phyloP scores from a whole-genome alignment of 2,113 vertebrate genomes.

The Azemiops feae region DNA sequence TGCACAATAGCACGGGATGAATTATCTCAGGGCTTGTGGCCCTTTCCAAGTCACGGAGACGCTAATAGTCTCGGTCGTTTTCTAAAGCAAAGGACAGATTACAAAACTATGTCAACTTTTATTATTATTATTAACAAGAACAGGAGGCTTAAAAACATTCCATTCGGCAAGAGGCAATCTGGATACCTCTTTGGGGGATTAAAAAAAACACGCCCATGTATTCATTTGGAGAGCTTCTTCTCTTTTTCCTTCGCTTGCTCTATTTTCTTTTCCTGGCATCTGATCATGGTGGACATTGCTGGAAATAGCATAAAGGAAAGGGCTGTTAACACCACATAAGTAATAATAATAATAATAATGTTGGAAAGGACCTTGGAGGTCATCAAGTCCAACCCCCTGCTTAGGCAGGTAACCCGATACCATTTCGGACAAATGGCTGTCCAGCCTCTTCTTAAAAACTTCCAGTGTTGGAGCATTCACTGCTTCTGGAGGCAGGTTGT shows the following conservation, averaged over 20 bases:
- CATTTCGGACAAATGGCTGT: too few species aligned
- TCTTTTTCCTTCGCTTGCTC: constrained; percentile 67
- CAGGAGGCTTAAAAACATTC: constrained; percentile 42
- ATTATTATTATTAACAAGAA: constrained; percentile 63
- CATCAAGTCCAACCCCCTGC: too few species aligned
- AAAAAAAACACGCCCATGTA: not conserved
- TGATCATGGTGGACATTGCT: constrained; percentile 67
- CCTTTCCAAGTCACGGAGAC: not conserved
- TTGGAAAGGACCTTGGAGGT: too few species aligned
- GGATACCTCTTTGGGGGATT: constrained; percentile 14
- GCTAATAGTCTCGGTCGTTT: not conserved
- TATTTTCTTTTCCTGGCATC: constrained; percentile 62
- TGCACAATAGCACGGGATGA: not conserved
- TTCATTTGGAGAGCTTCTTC: constrained; percentile 64
- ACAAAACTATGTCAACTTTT: constrained; percentile 40
- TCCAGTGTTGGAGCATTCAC: too few species aligned
- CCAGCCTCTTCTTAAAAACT: too few species aligned
- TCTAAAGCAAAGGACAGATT: constrained; percentile 38
- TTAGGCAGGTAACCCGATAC: too few species aligned
- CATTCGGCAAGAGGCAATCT: constrained; percentile 22
- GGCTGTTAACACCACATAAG: not conserved
- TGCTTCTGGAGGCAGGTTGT: too few species aligned
- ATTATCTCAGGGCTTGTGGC: not conserved
- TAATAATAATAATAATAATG: too few species aligned
- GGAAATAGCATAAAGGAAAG: constrained; percentile 57